A percentile compares a stretch with the other conserved stretches of the same genome.
These are phyloP conservation scores for Nycteola revayana DNA, from an alignment of 2,888 invertebrate species.

Conservation along the genomic window DNA sequence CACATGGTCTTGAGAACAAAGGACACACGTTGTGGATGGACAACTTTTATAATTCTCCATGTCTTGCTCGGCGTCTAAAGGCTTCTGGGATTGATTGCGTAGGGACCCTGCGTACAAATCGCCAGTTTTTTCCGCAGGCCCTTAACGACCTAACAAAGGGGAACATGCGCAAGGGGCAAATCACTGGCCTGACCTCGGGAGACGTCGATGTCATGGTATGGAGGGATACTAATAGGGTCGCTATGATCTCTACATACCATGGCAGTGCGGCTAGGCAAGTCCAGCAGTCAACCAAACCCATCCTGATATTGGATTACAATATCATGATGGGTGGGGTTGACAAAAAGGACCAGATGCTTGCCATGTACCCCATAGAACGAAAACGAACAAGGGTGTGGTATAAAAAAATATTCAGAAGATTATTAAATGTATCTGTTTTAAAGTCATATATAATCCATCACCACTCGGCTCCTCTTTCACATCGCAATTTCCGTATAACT, in stretches of 20 bases:
- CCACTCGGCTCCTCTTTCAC: too few species aligned
- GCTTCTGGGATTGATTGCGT: conserved; percentile 17
- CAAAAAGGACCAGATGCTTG: conserved; percentile 5
- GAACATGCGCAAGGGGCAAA: conserved; percentile 5
- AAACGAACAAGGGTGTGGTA: conserved; percentile 2
- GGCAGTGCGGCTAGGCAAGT: conserved; percentile 1
- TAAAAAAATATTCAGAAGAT: conserved; percentile 4
- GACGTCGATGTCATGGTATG: conserved; percentile 29
- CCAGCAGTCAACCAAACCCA: conserved; percentile 1
- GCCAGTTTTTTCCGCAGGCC: conserved; percentile 11
- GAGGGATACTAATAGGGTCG: conserved; percentile 17
- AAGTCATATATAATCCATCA: too few species aligned
- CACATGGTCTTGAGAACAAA: conserved; percentile 16
- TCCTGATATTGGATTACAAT: conserved; percentile 1
- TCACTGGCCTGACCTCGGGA: conserved; percentile 16
- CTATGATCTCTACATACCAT: conserved; percentile 19
- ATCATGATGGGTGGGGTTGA: conserved; percentile 4
- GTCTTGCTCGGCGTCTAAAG: conserved; percentile 16
- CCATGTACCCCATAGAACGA: background rate
- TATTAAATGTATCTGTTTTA: background rate
- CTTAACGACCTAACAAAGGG: conserved; percentile 4
- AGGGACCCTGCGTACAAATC: conserved; percentile 13
- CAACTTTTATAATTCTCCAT: conserved; percentile 27
- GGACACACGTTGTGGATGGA: conserved; percentile 30
- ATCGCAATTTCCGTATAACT: too few species aligned